A percentile compares a stretch with the other conserved stretches of the same genome.
Conservation (phyloP, 2,797 vertebrate genomes). For the Astyanax mexicanus region DNA sequence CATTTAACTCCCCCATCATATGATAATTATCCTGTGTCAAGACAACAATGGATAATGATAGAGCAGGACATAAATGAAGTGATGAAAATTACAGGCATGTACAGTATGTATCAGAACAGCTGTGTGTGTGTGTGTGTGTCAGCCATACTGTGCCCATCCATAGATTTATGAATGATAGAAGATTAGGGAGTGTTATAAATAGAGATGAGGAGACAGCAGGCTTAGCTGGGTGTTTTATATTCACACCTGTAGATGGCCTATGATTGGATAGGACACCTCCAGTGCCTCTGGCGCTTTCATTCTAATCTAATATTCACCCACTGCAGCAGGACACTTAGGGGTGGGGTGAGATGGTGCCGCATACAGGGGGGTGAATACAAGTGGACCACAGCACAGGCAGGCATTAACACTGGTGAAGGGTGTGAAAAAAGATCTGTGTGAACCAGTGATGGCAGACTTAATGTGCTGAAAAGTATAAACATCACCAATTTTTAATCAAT, state of each 20-base stretch:
- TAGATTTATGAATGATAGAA: conserved; percentile 23
- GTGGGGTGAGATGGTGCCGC: not conserved
- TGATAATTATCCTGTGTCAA: not conserved
- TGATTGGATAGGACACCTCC: conserved; percentile 28
- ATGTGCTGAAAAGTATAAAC: too few species aligned
- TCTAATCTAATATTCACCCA: conserved; percentile 48
- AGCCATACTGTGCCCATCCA: not conserved
- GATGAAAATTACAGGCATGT: not conserved
- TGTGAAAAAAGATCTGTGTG: not conserved
- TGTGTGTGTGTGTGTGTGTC: not conserved
- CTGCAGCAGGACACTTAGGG: conserved; percentile 21
- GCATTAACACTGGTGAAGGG: not conserved
- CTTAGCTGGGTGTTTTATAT: conserved; percentile 20
- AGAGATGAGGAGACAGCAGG: not conserved
- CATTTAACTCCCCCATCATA: not conserved
- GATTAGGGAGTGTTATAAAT: conserved; percentile 33
- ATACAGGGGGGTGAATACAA: conserved; percentile 3
- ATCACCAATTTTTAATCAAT: too few species aligned
- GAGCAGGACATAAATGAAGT: not conserved
- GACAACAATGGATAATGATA: conserved; percentile 4
- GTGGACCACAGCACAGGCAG: not conserved
- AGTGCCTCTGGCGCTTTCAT: conserved; percentile 17
- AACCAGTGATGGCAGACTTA: not conserved
- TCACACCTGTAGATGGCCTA: conserved; percentile 34
- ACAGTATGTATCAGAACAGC: not conserved